Percentiles rank a stretch among this genome's conserved stretches.
Evolutionary conservation across 2,888 invertebrate genomes (phyloP).

Genomic region (Congeria kusceri): DNA sequence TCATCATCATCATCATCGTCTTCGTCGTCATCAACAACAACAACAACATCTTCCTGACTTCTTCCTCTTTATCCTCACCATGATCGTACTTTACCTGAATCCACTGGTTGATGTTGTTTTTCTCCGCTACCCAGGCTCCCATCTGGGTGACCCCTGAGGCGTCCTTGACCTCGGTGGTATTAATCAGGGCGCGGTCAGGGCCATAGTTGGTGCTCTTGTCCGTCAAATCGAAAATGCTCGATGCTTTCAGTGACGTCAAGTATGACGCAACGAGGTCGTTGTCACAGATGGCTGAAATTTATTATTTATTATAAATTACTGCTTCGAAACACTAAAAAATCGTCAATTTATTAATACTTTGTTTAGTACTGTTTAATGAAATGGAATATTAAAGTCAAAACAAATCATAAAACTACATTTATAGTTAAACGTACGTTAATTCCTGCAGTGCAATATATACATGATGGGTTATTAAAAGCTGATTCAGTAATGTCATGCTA

Average conservation of each 20-base stretch:
- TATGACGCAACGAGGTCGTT: slow-evolving; percentile 39
- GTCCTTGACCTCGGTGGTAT: slow-evolving; percentile 61
- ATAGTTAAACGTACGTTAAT: too few species aligned
- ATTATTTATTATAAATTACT: slow-evolving; percentile 14
- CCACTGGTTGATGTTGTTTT: slow-evolving; percentile 66
- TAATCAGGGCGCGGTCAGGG: slow-evolving; percentile 53
- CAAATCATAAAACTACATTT: too few species aligned
- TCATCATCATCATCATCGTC: slow-evolving; percentile 3
- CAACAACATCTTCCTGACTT: too few species aligned
- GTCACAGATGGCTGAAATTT: slow-evolving; percentile 43
- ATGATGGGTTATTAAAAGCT: too few species aligned
- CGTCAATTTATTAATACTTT: too few species aligned
- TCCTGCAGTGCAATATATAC: too few species aligned
- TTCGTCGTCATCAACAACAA: not conserved
- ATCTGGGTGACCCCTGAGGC: slow-evolving; percentile 62
- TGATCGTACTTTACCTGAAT: slow-evolving; percentile 65
- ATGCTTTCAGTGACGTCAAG: slow-evolving; percentile 36
- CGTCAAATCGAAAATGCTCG: slow-evolving; percentile 53
- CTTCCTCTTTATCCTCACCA: too few species aligned
- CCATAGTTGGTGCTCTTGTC: slow-evolving; percentile 61
- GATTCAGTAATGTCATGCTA: too few species aligned
- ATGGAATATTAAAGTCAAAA: too few species aligned
- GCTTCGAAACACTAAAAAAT: not conserved
- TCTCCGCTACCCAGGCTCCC: slow-evolving; percentile 68
- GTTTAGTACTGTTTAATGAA: too few species aligned